Conservation (phyloP, 2,888 invertebrate species). For the Temnothorax ravouxi region DNA sequence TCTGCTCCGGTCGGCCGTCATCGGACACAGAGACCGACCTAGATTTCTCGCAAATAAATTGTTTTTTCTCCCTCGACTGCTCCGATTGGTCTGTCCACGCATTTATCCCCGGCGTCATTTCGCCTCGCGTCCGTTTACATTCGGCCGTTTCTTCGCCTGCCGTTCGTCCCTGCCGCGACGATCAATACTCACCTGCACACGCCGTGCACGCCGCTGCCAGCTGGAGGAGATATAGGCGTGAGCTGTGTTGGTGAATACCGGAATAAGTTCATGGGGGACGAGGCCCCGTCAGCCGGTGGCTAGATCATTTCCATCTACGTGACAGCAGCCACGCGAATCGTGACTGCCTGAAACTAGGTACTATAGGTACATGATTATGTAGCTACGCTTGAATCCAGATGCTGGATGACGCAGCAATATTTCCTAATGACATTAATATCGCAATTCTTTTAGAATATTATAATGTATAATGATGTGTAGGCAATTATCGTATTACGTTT, state of each 20-base stretch:
- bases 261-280: background rate
- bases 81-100: background rate
- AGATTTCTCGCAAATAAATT: slow-evolving; percentile 50
- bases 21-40: slow-evolving; percentile 21
- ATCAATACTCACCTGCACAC: slow-evolving; percentile 84
- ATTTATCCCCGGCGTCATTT: background rate
- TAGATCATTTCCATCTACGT: slow-evolving; percentile 24
- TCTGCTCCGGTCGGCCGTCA: slow-evolving; percentile 34
- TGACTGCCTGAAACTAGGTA: background rate
- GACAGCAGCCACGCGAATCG: slow-evolving; percentile 28
- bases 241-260: slow-evolving; percentile 7
- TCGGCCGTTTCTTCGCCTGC: slow-evolving; percentile 63
- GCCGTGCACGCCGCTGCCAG: slow-evolving; percentile 65
- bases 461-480: background rate
- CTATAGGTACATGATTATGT: slow-evolving; percentile 8
- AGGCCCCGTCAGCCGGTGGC: slow-evolving; percentile 6
- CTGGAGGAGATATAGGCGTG: slow-evolving; percentile 55
- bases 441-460: background rate
- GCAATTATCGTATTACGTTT: background rate
- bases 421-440: background rate
- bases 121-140: slow-evolving; percentile 46
- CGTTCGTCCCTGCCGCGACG: slow-evolving; percentile 79
- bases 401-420: slow-evolving; percentile 11
- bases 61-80: slow-evolving; percentile 11
- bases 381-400: slow-evolving; percentile 10